phyloP scores from a whole-genome alignment of 2,113 vertebrate species.

The Lasiurus cinereus region DNA sequence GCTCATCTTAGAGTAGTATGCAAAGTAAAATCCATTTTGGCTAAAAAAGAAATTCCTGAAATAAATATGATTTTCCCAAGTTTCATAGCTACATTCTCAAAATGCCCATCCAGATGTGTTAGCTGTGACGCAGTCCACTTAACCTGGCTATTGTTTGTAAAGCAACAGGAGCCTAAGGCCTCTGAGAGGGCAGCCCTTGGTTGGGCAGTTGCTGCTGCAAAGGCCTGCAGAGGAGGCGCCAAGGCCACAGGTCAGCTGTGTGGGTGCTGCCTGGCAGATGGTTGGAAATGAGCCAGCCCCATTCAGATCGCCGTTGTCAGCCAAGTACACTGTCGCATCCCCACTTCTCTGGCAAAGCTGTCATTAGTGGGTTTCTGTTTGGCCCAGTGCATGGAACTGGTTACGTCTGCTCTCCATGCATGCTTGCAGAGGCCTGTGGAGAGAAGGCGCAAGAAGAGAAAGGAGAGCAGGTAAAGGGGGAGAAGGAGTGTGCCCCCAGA shows the following conservation, averaged over 20 bases:
- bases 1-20: neutral
- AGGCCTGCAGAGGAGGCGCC: neutral
- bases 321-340: neutral
- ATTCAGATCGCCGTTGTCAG: neutral
- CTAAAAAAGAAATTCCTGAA: neutral
- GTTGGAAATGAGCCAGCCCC: neutral
- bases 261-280: neutral
- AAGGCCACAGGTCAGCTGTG: neutral
- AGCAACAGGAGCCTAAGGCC: neutral
- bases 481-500: fast-evolving
- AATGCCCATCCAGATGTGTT: neutral
- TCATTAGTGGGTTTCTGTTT: neutral
- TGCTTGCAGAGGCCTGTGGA: neutral
- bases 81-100: neutral
- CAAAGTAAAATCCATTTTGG: conserved; percentile 35
- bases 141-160: neutral
- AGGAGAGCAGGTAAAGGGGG: too few relatives aligned
- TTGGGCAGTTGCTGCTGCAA: fast-evolving
- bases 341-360: conserved; percentile 5
- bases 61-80: conserved; percentile 1
- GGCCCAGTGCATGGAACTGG: neutral
- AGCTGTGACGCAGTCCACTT: neutral
- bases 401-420: neutral
- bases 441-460: neutral
- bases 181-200: neutral